These are phyloP conservation scores for Nettapus auritus DNA, from an alignment of 2,113 vertebrate species.

Conservation along the genomic window DNA sequence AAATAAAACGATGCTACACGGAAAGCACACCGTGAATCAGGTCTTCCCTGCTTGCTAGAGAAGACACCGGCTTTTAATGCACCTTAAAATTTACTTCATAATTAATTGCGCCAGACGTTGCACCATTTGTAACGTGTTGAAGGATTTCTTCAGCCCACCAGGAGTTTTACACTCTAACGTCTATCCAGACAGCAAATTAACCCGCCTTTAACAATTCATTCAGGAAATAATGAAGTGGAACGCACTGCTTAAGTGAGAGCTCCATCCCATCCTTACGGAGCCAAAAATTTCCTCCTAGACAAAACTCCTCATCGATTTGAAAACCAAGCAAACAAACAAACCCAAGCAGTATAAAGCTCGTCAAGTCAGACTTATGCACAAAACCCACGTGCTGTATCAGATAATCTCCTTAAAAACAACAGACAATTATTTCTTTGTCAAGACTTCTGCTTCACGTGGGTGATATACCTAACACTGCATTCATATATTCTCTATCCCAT, in stretches of 20 bases:
- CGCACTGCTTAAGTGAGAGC: background rate
- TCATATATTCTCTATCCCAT: background rate
- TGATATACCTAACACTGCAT: background rate
- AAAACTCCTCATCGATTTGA: background rate
- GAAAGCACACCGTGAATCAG: background rate
- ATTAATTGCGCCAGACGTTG: background rate
- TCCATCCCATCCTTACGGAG: background rate
- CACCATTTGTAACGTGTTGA: background rate
- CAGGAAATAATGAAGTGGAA: slow-evolving; percentile 56
- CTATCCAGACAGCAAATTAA: slow-evolving; percentile 50
- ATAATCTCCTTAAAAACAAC: background rate
- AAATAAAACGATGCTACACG: slow-evolving; percentile 42
- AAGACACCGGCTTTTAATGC: slow-evolving; percentile 24
- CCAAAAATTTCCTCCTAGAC: background rate
- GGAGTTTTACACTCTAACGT: background rate
- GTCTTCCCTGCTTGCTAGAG: background rate
- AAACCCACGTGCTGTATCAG: background rate
- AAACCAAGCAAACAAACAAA: background rate
- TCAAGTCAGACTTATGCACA: background rate
- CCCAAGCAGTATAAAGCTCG: background rate
- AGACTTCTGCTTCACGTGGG: background rate
- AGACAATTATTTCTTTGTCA: slow-evolving; percentile 2
- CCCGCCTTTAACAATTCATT: slow-evolving; percentile 47
- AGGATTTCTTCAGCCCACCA: background rate
- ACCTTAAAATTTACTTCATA: slow-evolving; percentile 18